Evolutionary conservation across 2,888 invertebrate species (phyloP).

Genomic region (Aproaerema taeniolella): DNA sequence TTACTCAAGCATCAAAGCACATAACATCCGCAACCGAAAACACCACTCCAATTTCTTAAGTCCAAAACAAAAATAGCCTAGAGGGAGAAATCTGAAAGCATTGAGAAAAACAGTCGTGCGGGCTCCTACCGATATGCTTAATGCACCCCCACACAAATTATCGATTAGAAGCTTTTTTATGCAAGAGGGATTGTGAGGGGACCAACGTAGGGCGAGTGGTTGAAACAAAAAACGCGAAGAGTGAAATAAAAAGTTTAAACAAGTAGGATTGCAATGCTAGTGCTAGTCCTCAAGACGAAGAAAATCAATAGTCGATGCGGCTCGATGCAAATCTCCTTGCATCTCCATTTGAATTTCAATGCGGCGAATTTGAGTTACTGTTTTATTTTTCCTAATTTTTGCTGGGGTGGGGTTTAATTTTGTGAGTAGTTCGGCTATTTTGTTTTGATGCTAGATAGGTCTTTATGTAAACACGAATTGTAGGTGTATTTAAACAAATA

Average conservation of each 20-base stretch:
- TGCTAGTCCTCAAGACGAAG: constrained; percentile 65
- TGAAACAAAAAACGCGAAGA: constrained; percentile 77
- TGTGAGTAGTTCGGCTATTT: no score
- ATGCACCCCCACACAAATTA: constrained; percentile 78
- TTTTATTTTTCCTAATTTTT: constrained; percentile 48
- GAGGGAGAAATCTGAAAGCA: constrained; percentile 69
- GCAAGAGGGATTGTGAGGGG: constrained; percentile 75
- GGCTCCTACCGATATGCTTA: constrained; percentile 73
- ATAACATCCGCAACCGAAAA: constrained; percentile 24
- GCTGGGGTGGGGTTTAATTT: constrained; percentile 23
- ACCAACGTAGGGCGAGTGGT: constrained; percentile 65
- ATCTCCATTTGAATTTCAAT: constrained; percentile 72
- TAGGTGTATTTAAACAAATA: no score
- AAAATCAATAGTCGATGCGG: constrained; percentile 72
- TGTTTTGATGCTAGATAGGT: no score
- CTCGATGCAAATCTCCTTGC: constrained; percentile 71
- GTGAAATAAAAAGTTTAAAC: constrained; percentile 78
- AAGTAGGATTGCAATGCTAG: constrained; percentile 66
- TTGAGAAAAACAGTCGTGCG: constrained; percentile 70
- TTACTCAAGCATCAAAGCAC: constrained; percentile 9
- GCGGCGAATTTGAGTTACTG: constrained; percentile 52
- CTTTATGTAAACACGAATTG: no score
- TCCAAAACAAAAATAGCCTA: constrained; percentile 67
- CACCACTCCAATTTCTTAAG: constrained; percentile 55
- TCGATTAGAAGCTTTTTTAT: constrained; percentile 78